Evolutionary conservation across 2,113 vertebrate species (phyloP).

Genomic region (Pachypanchax playfairii): DNA sequence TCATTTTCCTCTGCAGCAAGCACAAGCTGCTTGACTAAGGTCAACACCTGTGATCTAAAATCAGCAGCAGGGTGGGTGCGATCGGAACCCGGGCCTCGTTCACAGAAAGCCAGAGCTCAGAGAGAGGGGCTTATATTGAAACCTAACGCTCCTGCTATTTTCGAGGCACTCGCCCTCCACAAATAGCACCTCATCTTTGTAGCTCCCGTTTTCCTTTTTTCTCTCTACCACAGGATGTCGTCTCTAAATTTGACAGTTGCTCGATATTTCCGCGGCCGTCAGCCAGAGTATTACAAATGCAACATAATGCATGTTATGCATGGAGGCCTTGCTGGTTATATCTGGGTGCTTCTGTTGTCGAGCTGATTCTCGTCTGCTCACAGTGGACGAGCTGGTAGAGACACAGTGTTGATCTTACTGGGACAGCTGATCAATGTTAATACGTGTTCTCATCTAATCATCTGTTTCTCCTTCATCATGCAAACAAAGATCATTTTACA

Average conservation of each 20-base stretch:
- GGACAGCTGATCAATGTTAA: conserved; percentile 60
- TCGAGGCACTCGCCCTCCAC: conserved; percentile 73
- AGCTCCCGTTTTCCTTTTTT: conserved; percentile 41
- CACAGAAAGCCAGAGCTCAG: conserved; percentile 82
- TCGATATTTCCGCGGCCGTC: conserved; percentile 71
- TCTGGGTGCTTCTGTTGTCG: conserved; percentile 58
- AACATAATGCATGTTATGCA: conserved; percentile 68
- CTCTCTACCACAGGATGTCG: conserved; percentile 64
- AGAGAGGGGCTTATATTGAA: conserved; percentile 79
- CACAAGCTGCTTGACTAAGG: conserved; percentile 78
- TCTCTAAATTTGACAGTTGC: conserved; percentile 73
- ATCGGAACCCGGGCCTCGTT: conserved; percentile 80
- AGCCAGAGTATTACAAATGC: conserved; percentile 73
- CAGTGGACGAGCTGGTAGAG: conserved; percentile 63
- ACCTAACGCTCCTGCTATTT: conserved; percentile 79
- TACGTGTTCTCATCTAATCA: conserved; percentile 34
- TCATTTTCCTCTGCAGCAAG: conserved; percentile 80
- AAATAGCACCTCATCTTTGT: conserved; percentile 78
- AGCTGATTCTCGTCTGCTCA: conserved; percentile 53
- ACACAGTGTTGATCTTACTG: conserved; percentile 54
- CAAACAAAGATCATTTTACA: conserved; percentile 42
- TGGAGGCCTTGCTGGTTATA: conserved; percentile 56
- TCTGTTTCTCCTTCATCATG: conserved; percentile 53
- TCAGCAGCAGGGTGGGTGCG: conserved; percentile 73
- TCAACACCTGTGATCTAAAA: conserved; percentile 88